phyloP scores from a whole-genome alignment of 2,797 vertebrate species.

The Gambelia wislizenii region DNA sequence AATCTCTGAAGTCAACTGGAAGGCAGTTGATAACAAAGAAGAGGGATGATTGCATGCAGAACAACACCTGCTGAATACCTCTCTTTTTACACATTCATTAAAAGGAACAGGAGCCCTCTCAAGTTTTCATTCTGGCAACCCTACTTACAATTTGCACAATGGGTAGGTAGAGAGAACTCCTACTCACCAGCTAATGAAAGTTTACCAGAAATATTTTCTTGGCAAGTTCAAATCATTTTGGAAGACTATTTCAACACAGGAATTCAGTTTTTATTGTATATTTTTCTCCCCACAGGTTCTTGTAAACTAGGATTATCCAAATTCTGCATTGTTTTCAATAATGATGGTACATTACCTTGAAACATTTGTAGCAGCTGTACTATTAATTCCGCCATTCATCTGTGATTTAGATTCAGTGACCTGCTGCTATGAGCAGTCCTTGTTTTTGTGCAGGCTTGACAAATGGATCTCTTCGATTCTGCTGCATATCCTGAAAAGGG shows the following conservation, averaged over 20 bases:
- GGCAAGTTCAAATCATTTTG: neutral
- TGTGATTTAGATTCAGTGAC: constrained; percentile 44
- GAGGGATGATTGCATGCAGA: no score
- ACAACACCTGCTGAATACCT: no score
- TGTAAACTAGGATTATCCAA: neutral
- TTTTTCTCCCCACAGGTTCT: neutral
- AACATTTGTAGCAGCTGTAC: neutral
- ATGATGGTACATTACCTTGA: constrained; percentile 7
- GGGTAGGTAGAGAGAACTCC: neutral
- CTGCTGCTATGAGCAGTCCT: constrained; percentile 26
- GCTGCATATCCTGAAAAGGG: constrained; percentile 31
- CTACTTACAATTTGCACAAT: neutral
- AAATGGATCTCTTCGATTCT: constrained; percentile 50
- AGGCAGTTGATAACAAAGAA: no score
- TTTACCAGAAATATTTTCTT: neutral
- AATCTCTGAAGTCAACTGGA: no score
- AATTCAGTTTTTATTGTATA: neutral
- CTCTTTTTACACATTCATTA: no score
- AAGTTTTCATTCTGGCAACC: no score
- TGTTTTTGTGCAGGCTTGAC: constrained; percentile 18
- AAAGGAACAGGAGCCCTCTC: no score
- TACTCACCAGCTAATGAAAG: neutral
- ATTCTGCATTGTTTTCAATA: constrained; percentile 17
- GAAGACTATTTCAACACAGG: neutral
- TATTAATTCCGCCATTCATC: constrained; percentile 24